Evolutionary conservation across 2,113 vertebrate species (phyloP), one percentile per base, ranked within the genome.

Genomic region (Phylloscopus trochiloides): DNA sequence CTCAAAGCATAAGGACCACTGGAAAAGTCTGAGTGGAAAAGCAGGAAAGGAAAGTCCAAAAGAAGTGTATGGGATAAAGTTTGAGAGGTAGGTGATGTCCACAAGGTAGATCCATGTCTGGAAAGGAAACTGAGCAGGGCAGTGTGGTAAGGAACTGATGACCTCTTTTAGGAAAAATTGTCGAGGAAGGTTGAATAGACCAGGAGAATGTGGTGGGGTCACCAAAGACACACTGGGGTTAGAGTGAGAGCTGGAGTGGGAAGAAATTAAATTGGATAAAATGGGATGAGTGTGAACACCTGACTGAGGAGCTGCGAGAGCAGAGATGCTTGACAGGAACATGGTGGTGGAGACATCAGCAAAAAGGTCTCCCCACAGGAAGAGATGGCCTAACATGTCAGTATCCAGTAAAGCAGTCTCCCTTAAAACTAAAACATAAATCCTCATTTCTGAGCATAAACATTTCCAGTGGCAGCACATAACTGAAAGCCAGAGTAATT

Each of bases 351-450:
- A 16, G 12, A n/a, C 25, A 57, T 65, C 19, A 48, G 21, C 28
- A 40, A 36, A 51, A 59, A 68, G 11, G 0, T 15, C 50, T 93
- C 14, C 18, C 9, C 11, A 55, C 0, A 0, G 40, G 24, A 75
- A 81, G 32, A 71, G 21, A 7, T 48, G 51, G 15, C 8, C 55
- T 66, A 28, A 71, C 11, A 38, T 3, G 2, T 61, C 8, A 1
- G 4, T 51, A 42, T 68, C 52, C n/a, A 48, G 25, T 52, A 61
- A 84, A 85, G 21, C 1, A 15, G 14, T 38, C 24, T 45, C 17
- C 72, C 51, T 71, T 63, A 29, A 25, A 63, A 71, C 10, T 45
- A 29, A 63, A 90, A n/a, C 24, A 71, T 4, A 68, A 14, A 47
- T 76, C 19, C 36, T 57, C 3, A 4, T 86, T 86, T 66, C 45